Evolutionary conservation across 2,888 invertebrate genomes (phyloP).

Genomic region (Agonum fuliginosum): DNA sequence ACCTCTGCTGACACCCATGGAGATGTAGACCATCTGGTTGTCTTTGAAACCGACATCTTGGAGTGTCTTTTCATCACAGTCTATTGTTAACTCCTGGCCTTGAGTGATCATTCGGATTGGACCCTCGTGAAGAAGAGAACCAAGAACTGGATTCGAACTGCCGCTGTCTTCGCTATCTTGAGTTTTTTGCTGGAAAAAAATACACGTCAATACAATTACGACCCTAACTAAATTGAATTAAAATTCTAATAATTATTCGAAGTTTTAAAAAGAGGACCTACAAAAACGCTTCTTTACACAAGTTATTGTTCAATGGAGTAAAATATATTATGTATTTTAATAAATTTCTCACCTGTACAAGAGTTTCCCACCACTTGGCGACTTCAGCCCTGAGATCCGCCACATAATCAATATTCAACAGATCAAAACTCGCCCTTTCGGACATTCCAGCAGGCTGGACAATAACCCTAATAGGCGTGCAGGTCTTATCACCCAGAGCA

Average conservation of each 20-base stretch:
- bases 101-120: conserved; percentile 94
- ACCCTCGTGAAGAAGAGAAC: conserved; percentile 85
- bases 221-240: too few relatives aligned
- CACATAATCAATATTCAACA: conserved; percentile 90
- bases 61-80: conserved; percentile 93
- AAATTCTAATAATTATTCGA: conserved; percentile 37
- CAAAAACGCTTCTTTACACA: too few relatives aligned
- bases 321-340: background rate
- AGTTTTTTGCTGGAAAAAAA: conserved; percentile 66
- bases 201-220: too few relatives aligned
- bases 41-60: conserved; percentile 96
- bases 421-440: conserved; percentile 87
- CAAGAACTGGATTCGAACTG: conserved; percentile 76
- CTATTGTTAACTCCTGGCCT: conserved; percentile 93
- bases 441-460: conserved; percentile 93
- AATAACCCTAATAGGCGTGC: conserved; percentile 84
- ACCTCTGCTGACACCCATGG: conserved; percentile 83
- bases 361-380: conserved; percentile 94
- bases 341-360: conserved; percentile 72
- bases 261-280: too few relatives aligned
- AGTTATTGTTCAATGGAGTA: too few relatives aligned
- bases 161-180: conserved; percentile 66
- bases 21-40: conserved; percentile 92
- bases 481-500: conserved; percentile 76
- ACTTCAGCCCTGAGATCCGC: conserved; percentile 95